A percentile compares a stretch with the other conserved stretches of the same genome.
Evolutionary conservation across 2,888 invertebrate species (phyloP).

Genomic region (Ectropis crepuscularia): DNA sequence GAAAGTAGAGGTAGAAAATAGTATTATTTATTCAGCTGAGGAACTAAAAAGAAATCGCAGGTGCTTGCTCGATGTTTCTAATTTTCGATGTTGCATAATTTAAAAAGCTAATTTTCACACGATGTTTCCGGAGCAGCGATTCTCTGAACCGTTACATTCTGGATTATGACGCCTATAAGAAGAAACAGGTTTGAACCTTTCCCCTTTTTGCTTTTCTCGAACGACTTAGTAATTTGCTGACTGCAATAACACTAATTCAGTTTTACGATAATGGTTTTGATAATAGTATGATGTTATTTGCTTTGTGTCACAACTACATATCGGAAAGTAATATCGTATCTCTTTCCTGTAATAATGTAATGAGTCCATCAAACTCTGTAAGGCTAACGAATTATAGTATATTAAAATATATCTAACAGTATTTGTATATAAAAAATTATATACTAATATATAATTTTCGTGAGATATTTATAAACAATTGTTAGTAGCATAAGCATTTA

Average conservation of each 20-base stretch:
- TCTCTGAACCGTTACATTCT: slow-evolving; percentile 29
- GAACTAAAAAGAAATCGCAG: slow-evolving; percentile 34
- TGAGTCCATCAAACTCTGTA: neutral
- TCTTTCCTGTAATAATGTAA: neutral
- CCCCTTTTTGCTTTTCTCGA: slow-evolving; percentile 20
- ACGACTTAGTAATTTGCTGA: slow-evolving; percentile 17
- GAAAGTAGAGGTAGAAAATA: neutral
- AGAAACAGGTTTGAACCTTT: slow-evolving; percentile 20
- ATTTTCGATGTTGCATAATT: slow-evolving; percentile 47
- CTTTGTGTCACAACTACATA: neutral
- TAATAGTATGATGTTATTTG: slow-evolving; percentile 6
- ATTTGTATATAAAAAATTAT: no score
- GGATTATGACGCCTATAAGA: slow-evolving; percentile 25
- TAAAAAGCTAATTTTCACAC: slow-evolving; percentile 38
- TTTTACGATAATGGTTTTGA: slow-evolving; percentile 21
- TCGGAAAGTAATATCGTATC: neutral
- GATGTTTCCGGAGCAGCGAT: slow-evolving; percentile 36
- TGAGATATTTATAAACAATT: no score
- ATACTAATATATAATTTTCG: no score
- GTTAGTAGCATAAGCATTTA: no score
- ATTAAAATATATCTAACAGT: no score
- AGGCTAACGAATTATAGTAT: no score
- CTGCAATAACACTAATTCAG: slow-evolving; percentile 21
- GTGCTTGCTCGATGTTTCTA: slow-evolving; percentile 39
- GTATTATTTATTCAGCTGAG: slow-evolving; percentile 15